A percentile compares a stretch with the other conserved stretches of the same genome.
phyloP scores from a whole-genome alignment of 2,797 vertebrate species.

The Ambastaia sidthimunki region DNA sequence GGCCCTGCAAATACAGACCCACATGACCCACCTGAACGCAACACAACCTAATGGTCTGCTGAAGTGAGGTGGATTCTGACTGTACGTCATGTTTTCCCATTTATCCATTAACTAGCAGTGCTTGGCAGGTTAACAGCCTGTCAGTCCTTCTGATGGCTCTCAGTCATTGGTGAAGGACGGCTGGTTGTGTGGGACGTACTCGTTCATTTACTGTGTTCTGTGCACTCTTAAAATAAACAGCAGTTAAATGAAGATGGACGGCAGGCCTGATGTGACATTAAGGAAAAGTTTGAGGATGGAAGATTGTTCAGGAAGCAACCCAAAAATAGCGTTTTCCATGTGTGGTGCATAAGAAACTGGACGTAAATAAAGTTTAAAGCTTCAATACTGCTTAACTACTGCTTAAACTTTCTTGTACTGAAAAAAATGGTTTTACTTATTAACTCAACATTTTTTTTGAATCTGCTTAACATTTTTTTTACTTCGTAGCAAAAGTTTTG shows the following conservation, averaged over 20 bases:
- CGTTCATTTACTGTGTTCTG: not conserved
- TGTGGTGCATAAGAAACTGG: not conserved
- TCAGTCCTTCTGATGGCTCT: slow-evolving; percentile 1
- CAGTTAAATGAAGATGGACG: slow-evolving; percentile 31
- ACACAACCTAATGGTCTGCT: not conserved
- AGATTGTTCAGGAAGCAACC: not conserved
- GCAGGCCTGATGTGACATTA: slow-evolving; percentile 19
- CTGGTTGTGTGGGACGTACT: slow-evolving; percentile 1
- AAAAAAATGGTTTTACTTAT: too few relatives aligned
- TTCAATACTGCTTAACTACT: not conserved
- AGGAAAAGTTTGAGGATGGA: not conserved
- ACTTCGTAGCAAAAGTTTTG: too few relatives aligned
- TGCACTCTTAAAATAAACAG: not conserved
- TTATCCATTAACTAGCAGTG: slow-evolving; percentile 11
- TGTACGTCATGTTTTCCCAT: slow-evolving; percentile 7
- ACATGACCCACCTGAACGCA: slow-evolving; percentile 10
- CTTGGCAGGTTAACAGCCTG: not conserved
- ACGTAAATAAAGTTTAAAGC: not conserved
- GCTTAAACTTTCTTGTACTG: too few relatives aligned
- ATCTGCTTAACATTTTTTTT: too few relatives aligned
- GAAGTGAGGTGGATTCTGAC: not conserved
- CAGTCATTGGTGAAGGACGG: slow-evolving; percentile 12
- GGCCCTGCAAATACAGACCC: not conserved
- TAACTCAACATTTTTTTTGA: too few relatives aligned
- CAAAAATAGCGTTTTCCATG: too few relatives aligned